These are phyloP conservation scores for Drosophila paulistorum DNA, from an alignment of 1,140 invertebrate species.

Conservation along the genomic window DNA sequence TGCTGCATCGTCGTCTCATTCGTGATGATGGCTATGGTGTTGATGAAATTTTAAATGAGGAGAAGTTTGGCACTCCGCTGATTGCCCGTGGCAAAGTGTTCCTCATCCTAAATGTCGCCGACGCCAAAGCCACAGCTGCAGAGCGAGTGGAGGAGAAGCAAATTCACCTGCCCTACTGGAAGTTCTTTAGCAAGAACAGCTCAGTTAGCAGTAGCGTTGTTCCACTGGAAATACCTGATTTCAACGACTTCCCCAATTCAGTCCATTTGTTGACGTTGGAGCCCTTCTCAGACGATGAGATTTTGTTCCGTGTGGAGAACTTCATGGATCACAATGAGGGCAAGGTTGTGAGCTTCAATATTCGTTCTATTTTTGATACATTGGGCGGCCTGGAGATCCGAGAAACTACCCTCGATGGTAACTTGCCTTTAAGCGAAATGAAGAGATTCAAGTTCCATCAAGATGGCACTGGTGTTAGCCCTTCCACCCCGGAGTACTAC, in stretches of 20 bases:
- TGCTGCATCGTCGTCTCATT: slow-evolving; percentile 94
- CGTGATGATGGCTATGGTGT: slow-evolving; percentile 97
- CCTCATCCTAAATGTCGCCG: slow-evolving; percentile 84
- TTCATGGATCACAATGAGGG: slow-evolving; percentile 91
- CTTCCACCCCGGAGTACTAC: slow-evolving; percentile 28
- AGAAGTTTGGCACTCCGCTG: slow-evolving; percentile 89
- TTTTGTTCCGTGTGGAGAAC: slow-evolving; percentile 94
- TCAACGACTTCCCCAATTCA: slow-evolving; percentile 85
- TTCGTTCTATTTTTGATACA: slow-evolving; percentile 52
- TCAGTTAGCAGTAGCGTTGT: slow-evolving; percentile 58
- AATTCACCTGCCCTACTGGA: slow-evolving; percentile 64
- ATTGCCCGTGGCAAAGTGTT: slow-evolving; percentile 92
- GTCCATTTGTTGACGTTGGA: slow-evolving; percentile 95
- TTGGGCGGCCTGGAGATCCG: slow-evolving; percentile 51
- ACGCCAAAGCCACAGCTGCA: slow-evolving; percentile 26
- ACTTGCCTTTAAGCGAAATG: slow-evolving; percentile 53
- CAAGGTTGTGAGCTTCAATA: slow-evolving; percentile 82
- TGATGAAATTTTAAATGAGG: slow-evolving; percentile 95
- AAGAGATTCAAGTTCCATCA: slow-evolving; percentile 66
- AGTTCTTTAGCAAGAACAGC: slow-evolving; percentile 75
- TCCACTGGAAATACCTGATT: slow-evolving; percentile 30
- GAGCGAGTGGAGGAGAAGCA: slow-evolving; percentile 57
- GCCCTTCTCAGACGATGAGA: slow-evolving; percentile 88
- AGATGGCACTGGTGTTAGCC: slow-evolving; percentile 32
- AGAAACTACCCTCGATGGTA: slow-evolving; percentile 73